These are phyloP conservation scores for Scaptomyza caliginosa DNA, from an alignment of 2,888 invertebrate genomes.

Conservation along the genomic window DNA sequence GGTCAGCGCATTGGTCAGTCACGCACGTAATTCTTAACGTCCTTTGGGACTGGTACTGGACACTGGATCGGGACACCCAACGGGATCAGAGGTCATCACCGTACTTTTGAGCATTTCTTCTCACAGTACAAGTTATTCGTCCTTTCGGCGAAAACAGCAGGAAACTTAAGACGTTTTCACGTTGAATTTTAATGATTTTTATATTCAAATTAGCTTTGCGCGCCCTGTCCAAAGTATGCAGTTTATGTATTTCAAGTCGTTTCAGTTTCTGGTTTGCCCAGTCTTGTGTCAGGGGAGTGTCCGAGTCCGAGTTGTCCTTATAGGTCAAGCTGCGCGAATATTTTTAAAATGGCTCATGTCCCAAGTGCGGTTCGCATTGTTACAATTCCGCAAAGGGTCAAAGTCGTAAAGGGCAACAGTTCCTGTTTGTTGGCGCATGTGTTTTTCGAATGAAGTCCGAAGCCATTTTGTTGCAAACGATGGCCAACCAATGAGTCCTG, in stretches of 20 bases:
- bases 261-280: conserved; percentile 46
- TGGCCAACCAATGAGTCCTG: conserved; percentile 36
- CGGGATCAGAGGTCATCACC: conserved; percentile 82
- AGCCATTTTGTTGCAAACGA: conserved; percentile 58
- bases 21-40: conserved; percentile 76
- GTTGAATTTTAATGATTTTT: conserved; percentile 81
- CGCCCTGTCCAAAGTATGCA: conserved; percentile 48
- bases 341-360: conserved; percentile 66
- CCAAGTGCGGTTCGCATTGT: conserved; percentile 29
- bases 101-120: conserved; percentile 81
- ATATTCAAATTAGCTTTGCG: conserved; percentile 75
- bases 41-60: conserved; percentile 34
- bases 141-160: conserved; percentile 47
- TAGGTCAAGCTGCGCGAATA: conserved; percentile 64
- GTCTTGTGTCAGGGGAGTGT: conserved; percentile 60
- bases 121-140: conserved; percentile 65
- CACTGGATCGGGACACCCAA: conserved; percentile 35
- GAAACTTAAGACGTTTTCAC: conserved; percentile 77
- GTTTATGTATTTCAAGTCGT: conserved; percentile 4
- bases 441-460: conserved; percentile 24
- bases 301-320: conserved; percentile 42
- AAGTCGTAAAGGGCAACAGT: conserved; percentile 52
- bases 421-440: conserved; percentile 54
- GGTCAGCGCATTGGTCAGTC: conserved; percentile 82
- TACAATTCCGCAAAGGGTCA: conserved; percentile 64